Evolutionary conservation across 2,888 invertebrate genomes (phyloP).

Genomic region (Orthosia incerta): DNA sequence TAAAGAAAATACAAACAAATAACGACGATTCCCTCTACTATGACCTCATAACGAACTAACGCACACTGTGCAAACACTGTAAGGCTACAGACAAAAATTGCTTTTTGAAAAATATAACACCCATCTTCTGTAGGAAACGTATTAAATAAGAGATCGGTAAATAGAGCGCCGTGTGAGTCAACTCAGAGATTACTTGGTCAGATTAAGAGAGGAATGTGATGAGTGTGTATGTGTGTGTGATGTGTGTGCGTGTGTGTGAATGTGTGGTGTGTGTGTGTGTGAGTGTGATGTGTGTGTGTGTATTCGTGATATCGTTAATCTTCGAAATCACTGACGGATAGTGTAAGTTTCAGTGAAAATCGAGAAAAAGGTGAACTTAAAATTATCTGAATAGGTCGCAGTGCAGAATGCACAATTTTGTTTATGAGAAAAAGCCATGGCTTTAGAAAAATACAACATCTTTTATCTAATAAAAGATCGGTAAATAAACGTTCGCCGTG

Average conservation of each 20-base stretch:
- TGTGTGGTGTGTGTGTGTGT: no score
- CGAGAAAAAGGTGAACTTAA: no score
- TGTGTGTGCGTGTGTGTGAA: no score
- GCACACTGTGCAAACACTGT: slow-evolving; percentile 48
- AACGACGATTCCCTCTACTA: not conserved
- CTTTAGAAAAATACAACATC: not conserved
- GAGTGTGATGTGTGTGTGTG: no score
- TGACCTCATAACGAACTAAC: slow-evolving; percentile 45
- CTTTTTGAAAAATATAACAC: slow-evolving; percentile 26
- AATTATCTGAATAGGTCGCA: no score
- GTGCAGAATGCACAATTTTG: no score
- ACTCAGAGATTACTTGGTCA: slow-evolving; percentile 9
- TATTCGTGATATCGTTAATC: no score
- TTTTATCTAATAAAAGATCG: slow-evolving; percentile 22
- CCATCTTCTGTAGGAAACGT: slow-evolving; percentile 17
- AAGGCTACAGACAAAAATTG: slow-evolving; percentile 33
- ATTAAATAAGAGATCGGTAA: slow-evolving; percentile 28
- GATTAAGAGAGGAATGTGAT: not conserved
- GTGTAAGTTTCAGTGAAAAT: no score
- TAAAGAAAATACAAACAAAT: slow-evolving; percentile 18
- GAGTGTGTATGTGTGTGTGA: no score
- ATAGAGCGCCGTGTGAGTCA: slow-evolving; percentile 13
- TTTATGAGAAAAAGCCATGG: no score
- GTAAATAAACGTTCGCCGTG: slow-evolving; percentile 25
- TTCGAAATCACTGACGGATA: no score